These are phyloP conservation scores for Natrix natrix DNA, from an alignment of 2,797 vertebrate species.

Conservation along the genomic window DNA sequence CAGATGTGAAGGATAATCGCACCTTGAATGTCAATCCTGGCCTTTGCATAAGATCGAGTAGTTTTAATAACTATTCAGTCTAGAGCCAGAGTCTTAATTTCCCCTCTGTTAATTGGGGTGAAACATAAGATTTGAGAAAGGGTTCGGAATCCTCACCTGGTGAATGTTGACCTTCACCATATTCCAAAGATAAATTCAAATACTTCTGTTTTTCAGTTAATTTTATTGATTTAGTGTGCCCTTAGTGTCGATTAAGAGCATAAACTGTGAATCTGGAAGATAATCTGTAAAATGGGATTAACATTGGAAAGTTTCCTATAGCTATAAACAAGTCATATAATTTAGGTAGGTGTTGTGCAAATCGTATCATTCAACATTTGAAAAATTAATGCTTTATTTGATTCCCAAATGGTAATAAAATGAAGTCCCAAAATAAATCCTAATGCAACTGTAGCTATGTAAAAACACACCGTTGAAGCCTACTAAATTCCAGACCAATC, in stretches of 20 bases:
- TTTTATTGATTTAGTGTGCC: not conserved
- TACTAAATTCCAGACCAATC: not conserved
- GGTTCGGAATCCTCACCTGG: not conserved
- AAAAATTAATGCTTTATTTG: not conserved
- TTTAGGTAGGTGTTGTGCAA: not conserved
- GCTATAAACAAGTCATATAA: not conserved
- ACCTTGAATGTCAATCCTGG: not conserved
- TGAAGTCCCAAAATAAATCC: not conserved
- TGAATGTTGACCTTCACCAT: not conserved
- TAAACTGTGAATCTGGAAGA: not conserved
- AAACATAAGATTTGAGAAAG: not conserved
- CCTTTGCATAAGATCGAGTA: not conserved
- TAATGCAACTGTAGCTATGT: not conserved
- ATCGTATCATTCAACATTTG: not conserved
- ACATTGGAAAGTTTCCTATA: not conserved
- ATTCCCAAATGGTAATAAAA: not conserved
- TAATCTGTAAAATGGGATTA: not conserved
- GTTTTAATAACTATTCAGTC: not conserved
- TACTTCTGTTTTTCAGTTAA: not conserved
- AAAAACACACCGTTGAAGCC: not conserved
- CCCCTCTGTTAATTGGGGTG: not conserved
- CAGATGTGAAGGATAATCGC: not conserved
- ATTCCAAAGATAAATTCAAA: not conserved
- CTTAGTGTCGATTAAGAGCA: not conserved
- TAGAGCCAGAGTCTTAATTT: not conserved